Base-by-base conservation (phyloP, 92 coral and sea anemone genomes). In the Zoanthus sociatus region DNA sequence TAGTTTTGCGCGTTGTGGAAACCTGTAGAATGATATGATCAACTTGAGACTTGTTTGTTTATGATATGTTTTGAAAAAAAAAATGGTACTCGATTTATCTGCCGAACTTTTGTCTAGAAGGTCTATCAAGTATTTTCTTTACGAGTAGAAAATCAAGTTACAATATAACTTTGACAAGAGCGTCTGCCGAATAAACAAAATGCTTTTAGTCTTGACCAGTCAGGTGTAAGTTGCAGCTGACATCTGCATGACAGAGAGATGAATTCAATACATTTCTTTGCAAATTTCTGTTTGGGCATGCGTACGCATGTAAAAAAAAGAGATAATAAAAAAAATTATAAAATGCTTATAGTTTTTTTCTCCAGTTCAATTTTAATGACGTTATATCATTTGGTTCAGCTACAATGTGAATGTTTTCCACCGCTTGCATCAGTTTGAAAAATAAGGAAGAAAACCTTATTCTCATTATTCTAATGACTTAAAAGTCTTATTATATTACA, bases 191-290 rank as follows among this genome's bases (percentile, higher is more conserved):
- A 4, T 16, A 63, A 63, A 63, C 69, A 63, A 63, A 63, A 63
- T n/a, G 69, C 69, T 63, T 63, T 63, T 63, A 63, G 69, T 63
- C 6, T 63, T 9, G 30, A n/a, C 55, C 55, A 50, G 7, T 50
- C 55, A 50, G 12, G 55, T 50, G 12, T 50, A 11, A 50, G 55
- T 50, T 50, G 69, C 69, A 20, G 69, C 30, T 16, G 21, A 4
- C 69, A 63, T 63, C 69, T 63, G 69, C 69, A 63, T 63, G 9
- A n/a, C 69, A 17, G 69, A n/a, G 69, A 0, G 69, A 63, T 63
- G 69, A 63, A 7, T 63, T 50, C 55, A 50, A 50, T 7, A 50
- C 9, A 50, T 50, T 50, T 11, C 42, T 37, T 37, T 50, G 55
- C 55, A 50, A 50, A 50, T 50, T 2, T 50, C 55, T 26, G 26